A percentile compares a stretch with the other conserved stretches of the same genome.
phyloP scores from a whole-genome alignment of 2,888 invertebrate genomes.

The Augiades crinisus region DNA sequence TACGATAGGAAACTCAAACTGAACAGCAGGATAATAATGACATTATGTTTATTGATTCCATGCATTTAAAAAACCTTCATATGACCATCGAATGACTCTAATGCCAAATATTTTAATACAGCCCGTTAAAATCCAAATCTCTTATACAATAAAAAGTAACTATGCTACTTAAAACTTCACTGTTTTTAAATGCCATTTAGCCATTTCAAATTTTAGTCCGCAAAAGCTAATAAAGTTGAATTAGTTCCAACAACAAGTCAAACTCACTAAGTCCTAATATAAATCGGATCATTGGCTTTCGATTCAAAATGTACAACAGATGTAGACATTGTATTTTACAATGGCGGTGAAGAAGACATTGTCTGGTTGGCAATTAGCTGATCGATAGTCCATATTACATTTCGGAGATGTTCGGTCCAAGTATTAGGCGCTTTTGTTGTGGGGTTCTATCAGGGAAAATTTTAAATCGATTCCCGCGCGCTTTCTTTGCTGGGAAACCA shows the following conservation, averaged over 20 bases:
- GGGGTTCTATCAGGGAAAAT: constrained; percentile 66
- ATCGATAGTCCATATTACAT: constrained; percentile 35
- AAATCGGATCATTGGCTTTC: constrained; percentile 23
- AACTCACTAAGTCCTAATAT: constrained; percentile 21
- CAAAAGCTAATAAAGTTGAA: constrained; percentile 15
- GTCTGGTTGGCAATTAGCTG: constrained; percentile 21
- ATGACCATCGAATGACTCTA: no score
- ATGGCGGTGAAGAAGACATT: constrained; percentile 6
- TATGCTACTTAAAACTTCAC: background rate
- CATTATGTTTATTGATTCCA: no score
- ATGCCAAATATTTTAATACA: no score
- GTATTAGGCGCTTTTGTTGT: constrained; percentile 69
- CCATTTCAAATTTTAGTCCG: background rate
- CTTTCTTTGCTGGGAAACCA: constrained; percentile 70
- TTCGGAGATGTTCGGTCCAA: constrained; percentile 53
- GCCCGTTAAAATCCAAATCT: no score
- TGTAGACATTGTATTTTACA: constrained; percentile 20
- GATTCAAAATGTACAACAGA: constrained; percentile 17
- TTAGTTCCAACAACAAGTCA: constrained; percentile 18
- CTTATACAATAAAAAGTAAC: no score
- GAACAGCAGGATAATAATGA: no score
- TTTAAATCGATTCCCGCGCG: constrained; percentile 75
- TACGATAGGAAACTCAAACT: no score
- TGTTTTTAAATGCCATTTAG: background rate
- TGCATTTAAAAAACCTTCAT: no score